phyloP scores from a whole-genome alignment of 1,140 invertebrate species.

The Drosophila erecta region DNA sequence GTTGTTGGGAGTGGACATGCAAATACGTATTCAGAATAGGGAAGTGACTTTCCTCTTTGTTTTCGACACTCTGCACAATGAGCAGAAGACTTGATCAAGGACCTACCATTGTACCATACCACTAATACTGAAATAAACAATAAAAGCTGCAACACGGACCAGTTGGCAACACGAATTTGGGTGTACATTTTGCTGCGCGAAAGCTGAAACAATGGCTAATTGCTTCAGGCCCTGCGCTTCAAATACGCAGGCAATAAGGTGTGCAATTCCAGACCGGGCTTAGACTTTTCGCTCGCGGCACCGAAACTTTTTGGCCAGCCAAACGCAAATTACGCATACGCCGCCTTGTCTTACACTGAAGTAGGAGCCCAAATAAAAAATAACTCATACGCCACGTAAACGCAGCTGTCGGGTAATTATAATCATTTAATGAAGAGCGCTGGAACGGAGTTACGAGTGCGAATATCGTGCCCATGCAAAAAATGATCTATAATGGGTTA shows the following conservation, averaged over 20 bases:
- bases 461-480: conserved; percentile 14
- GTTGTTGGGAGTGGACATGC: not conserved
- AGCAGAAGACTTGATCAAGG: too few species aligned
- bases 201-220: conserved; percentile 57
- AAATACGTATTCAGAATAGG: not conserved
- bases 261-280: conserved; percentile 71
- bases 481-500: conserved; percentile 48
- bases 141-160: not conserved
- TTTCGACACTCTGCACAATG: too few species aligned
- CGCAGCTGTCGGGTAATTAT: conserved; percentile 62
- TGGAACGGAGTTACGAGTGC: conserved; percentile 1
- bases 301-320: conserved; percentile 61
- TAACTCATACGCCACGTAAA: conserved; percentile 65
- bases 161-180: not conserved
- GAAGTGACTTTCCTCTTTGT: not conserved
- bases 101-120: too few species aligned
- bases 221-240: conserved; percentile 65
- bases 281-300: conserved; percentile 15
- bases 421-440: conserved; percentile 67
- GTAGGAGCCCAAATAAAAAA: conserved; percentile 23
- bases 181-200: not conserved
- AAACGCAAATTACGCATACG: conserved; percentile 69
- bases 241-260: conserved; percentile 67
- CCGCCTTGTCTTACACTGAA: conserved; percentile 65
- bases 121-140: not conserved